Evolutionary conservation across 2,113 vertebrate genomes (phyloP).

Genomic region (Trichomycterus rosablanca): DNA sequence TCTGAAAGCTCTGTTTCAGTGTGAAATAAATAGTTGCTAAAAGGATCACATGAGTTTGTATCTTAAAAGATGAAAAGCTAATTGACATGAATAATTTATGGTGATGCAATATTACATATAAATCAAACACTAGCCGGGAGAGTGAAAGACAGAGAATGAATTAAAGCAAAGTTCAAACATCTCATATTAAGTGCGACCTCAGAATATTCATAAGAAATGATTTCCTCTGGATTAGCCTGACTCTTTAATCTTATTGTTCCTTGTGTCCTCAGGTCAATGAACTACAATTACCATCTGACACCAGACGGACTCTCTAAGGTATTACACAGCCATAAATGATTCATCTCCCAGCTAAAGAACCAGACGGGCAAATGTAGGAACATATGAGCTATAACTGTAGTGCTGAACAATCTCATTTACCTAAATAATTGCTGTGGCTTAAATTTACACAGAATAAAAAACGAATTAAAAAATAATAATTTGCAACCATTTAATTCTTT

Average conservation of each 20-base stretch:
- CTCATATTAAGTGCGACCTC: constrained; percentile 42
- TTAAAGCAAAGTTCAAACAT: constrained; percentile 64
- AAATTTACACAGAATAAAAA: too few species aligned
- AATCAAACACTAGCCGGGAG: constrained; percentile 57
- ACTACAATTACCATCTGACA: constrained; percentile 60
- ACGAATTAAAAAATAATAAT: too few species aligned
- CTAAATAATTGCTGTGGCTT: constrained; percentile 23
- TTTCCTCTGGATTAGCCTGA: constrained; percentile 55
- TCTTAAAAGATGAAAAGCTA: constrained; percentile 87
- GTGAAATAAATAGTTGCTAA: constrained; percentile 94
- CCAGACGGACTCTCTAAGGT: constrained; percentile 59
- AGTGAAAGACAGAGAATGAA: constrained; percentile 40
- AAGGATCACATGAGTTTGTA: constrained; percentile 83
- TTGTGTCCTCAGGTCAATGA: constrained; percentile 66
- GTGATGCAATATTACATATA: constrained; percentile 68
- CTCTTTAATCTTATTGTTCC: constrained; percentile 60
- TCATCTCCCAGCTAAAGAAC: constrained; percentile 23
- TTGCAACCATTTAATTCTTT: too few species aligned
- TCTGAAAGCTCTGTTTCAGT: constrained; percentile 80
- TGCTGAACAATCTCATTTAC: constrained; percentile 25
- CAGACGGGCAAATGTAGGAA: constrained; percentile 14
- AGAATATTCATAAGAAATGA: constrained; percentile 61
- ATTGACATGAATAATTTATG: constrained; percentile 75
- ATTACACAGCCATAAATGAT: constrained; percentile 52
- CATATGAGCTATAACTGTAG: background rate